A percentile compares a stretch with the other conserved stretches of the same genome.
Conservation (phyloP, 2,888 invertebrate genomes). For the Melikaiella ostensackeni region DNA sequence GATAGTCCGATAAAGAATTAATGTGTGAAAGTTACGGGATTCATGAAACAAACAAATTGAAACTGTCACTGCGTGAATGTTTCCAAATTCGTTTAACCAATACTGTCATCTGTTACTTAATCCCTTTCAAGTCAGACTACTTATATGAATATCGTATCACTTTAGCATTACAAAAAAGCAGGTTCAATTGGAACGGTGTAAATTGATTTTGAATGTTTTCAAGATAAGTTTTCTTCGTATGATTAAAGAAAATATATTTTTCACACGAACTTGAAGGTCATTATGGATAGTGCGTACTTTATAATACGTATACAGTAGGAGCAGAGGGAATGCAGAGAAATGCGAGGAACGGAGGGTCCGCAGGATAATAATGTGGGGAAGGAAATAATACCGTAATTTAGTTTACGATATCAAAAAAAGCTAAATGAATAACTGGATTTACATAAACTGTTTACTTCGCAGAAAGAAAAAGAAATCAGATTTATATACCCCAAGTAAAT, state of each 20-base stretch:
- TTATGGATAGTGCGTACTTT: not conserved
- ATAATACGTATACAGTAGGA: not conserved
- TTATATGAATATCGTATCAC: not conserved
- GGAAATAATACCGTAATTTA: not conserved
- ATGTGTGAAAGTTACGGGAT: slow-evolving; percentile 11
- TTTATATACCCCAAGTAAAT: not conserved
- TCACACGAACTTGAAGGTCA: not conserved
- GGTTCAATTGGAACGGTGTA: not conserved
- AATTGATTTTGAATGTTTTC: not conserved
- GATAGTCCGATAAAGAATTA: slow-evolving; percentile 9
- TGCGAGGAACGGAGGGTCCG: not conserved
- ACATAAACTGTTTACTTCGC: slow-evolving; percentile 5
- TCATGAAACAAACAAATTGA: not conserved
- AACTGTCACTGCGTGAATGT: not conserved
- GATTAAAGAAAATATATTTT: not conserved
- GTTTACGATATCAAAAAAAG: not conserved
- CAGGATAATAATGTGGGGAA: not conserved
- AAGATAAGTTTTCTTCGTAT: not conserved
- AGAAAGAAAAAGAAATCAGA: not conserved
- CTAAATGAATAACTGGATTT: not conserved
- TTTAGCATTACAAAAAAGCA: not conserved
- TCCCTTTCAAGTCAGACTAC: not conserved
- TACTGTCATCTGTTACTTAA: not conserved
- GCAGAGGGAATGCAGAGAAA: not conserved
- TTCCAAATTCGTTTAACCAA: not conserved